Evolutionary conservation across 2,888 invertebrate genomes (phyloP).

Genomic region (Euplagia quadripunctaria): DNA sequence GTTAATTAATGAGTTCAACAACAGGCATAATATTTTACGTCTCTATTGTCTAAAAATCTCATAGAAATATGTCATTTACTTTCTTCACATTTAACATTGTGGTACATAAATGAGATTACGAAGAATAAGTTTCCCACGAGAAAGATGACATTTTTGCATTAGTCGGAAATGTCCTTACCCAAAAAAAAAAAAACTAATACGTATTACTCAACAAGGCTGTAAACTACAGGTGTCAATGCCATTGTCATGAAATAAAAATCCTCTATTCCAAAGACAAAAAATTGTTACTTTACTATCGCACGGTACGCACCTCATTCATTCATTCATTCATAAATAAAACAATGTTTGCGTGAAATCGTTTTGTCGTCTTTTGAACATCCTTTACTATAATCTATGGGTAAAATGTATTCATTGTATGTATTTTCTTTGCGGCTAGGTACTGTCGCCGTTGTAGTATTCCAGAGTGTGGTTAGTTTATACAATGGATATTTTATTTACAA

Average conservation of each 20-base stretch:
- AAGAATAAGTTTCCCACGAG: constrained; percentile 44
- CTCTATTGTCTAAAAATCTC: constrained; percentile 11
- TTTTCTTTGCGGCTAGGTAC: constrained; percentile 18
- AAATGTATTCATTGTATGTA: constrained; percentile 33
- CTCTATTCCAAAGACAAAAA: constrained; percentile 30
- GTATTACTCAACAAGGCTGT: constrained; percentile 46
- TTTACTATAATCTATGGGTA: constrained; percentile 30
- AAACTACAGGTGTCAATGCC: constrained; percentile 49
- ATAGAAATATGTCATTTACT: constrained; percentile 14
- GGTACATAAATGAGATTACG: constrained; percentile 8
- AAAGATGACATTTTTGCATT: constrained; percentile 37
- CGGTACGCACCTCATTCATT: constrained; percentile 28
- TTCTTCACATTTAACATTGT: constrained; percentile 15
- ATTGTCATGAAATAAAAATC: constrained; percentile 42
- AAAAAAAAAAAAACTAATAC: constrained; percentile 28
- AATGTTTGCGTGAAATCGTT: constrained; percentile 36
- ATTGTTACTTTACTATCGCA: constrained; percentile 34
- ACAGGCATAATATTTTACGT: constrained; percentile 26
- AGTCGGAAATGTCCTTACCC: constrained; percentile 21
- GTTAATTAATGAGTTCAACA: constrained; percentile 18
- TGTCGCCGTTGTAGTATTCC: constrained; percentile 18
- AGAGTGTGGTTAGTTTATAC: constrained; percentile 36
- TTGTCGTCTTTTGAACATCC: constrained; percentile 40
- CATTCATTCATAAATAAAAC: constrained; percentile 39
- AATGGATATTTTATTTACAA: constrained; percentile 8